These are phyloP conservation scores for Drosophila infuscata DNA, from an alignment of 2,888 invertebrate genomes.

Conservation along the genomic window DNA sequence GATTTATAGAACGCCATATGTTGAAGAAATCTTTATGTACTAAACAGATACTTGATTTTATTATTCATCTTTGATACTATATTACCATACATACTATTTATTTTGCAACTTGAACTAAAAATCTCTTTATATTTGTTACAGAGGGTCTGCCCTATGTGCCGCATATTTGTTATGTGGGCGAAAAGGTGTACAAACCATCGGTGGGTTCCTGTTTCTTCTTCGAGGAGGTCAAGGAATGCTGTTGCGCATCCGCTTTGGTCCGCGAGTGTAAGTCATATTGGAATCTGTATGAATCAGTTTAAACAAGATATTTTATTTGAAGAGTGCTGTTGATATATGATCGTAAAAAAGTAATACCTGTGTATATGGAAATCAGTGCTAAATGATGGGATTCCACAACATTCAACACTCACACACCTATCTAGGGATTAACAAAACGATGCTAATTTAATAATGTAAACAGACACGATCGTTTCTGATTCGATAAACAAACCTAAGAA, in stretches of 20 bases:
- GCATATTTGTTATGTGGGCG: conserved; percentile 84
- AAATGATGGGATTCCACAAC: conserved; percentile 34
- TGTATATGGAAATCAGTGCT: conserved; percentile 38
- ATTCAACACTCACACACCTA: conserved; percentile 35
- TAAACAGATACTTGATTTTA: not conserved
- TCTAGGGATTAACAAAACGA: conserved; percentile 68
- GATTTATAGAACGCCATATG: conserved; percentile 28
- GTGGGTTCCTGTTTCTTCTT: conserved; percentile 84
- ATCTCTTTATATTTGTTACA: conserved; percentile 48
- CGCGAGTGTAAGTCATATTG: conserved; percentile 83
- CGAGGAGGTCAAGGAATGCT: conserved; percentile 84
- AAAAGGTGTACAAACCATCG: conserved; percentile 79
- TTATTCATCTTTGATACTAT: not conserved
- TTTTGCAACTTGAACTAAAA: not conserved
- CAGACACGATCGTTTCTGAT: conserved; percentile 33
- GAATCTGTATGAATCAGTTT: conserved; percentile 15
- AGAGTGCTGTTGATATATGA: conserved; percentile 8
- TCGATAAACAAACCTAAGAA: conserved; percentile 41
- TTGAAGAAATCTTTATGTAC: conserved; percentile 2
- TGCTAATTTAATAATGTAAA: conserved; percentile 75
- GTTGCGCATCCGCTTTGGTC: conserved; percentile 82
- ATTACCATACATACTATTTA: not conserved
- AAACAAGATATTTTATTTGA: conserved; percentile 14
- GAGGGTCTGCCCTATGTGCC: conserved; percentile 85
- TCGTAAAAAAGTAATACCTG: conserved; percentile 20